phyloP scores from a whole-genome alignment of 35 echinoderm and acorn worm species.

The Apostichopus californicus region DNA sequence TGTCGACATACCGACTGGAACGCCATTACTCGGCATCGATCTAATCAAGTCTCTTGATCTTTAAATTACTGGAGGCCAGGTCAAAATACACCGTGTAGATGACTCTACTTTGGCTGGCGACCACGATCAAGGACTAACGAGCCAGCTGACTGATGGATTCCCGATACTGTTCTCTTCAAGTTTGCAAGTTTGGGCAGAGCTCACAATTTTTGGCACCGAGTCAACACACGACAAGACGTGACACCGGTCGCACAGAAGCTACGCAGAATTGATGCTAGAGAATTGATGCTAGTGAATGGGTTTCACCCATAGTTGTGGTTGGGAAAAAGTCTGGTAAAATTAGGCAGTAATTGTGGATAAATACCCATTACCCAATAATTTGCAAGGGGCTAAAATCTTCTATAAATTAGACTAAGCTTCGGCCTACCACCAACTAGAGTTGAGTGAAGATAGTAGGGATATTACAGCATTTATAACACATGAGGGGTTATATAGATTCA shows the following conservation, averaged over 20 bases:
- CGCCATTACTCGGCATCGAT: conserved; percentile 54
- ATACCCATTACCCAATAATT: conserved; percentile 42
- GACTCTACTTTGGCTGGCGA: too few relatives aligned
- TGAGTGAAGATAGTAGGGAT: conserved; percentile 54
- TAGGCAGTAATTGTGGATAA: conserved; percentile 60
- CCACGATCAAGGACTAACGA: neutral
- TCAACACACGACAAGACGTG: conserved; percentile 1
- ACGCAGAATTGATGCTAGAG: too few relatives aligned
- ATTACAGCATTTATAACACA: conserved; percentile 74
- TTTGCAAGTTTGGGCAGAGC: conserved; percentile 4
- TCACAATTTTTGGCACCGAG: neutral
- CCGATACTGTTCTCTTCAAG: conserved; percentile 18
- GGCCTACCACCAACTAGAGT: conserved; percentile 61
- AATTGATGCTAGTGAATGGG: conserved; percentile 77
- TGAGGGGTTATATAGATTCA: conserved; percentile 66
- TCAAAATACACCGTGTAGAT: neutral
- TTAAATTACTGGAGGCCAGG: neutral
- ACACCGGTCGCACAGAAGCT: conserved; percentile 34
- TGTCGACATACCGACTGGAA: neutral
- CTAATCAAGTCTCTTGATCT: conserved; percentile 48
- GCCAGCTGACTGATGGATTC: neutral
- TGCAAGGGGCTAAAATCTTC: conserved; percentile 43
- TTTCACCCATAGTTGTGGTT: conserved; percentile 62
- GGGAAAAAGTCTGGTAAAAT: conserved; percentile 33
- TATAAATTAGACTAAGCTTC: conserved; percentile 31